phyloP scores from a whole-genome alignment of 2,888 invertebrate genomes.

The Cantharis rustica region DNA sequence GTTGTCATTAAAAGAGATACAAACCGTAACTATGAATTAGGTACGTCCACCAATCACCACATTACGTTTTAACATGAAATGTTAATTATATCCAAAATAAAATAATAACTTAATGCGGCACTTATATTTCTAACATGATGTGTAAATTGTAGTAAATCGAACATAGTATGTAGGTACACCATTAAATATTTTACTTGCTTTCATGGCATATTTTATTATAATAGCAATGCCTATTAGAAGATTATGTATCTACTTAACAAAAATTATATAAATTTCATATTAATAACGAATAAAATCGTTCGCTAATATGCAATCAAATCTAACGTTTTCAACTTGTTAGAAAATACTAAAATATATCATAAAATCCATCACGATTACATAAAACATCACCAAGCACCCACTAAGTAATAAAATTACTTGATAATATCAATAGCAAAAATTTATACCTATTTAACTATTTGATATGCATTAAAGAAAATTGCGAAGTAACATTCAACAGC shows the following conservation, averaged over 20 bases:
- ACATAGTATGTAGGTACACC: background rate
- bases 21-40: background rate
- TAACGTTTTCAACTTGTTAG: background rate
- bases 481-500: too few relatives aligned
- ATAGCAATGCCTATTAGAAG: background rate
- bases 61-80: background rate
- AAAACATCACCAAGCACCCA: background rate
- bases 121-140: background rate
- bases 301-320: background rate
- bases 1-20: slow-evolving; percentile 9
- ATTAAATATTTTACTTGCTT: background rate
- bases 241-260: background rate
- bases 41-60: background rate
- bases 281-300: background rate
- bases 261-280: background rate
- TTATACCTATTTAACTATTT: too few relatives aligned
- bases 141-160: background rate
- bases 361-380: background rate
- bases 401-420: too few relatives aligned
- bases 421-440: too few relatives aligned
- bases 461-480: too few relatives aligned
- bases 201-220: background rate
- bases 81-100: background rate
- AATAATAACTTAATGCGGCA: background rate
- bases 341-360: background rate